Evolutionary conservation across 2,888 invertebrate species (phyloP), one percentile per base, ranked within the genome.

Genomic region (Morpho achilles): DNA sequence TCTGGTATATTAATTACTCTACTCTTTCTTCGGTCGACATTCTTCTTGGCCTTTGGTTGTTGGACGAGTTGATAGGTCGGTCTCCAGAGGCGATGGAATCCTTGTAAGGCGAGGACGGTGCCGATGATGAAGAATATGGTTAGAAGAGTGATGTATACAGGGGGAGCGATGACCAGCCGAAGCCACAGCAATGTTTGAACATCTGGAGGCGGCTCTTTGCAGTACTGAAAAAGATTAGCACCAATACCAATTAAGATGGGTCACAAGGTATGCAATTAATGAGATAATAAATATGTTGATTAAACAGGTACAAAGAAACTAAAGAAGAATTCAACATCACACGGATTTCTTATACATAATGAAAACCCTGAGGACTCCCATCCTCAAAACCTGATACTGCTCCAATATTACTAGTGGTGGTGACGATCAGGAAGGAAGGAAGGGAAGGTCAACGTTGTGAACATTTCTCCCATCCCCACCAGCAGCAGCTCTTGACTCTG

Each of bases 151-250:
- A 89, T 83, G 69, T 93, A 77, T 2, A 91, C 67, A 0, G 91
- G 84, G 0, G 93, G 93, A 0, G 86, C 90, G 48, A 91, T 79
- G 61, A 91, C 82, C 61, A 92, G 83, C 1, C 92, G 84, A 0
- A 92, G 73, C 22, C 84, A 82, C 0, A 92, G 76, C 1, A 93
- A 69, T 4, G 79, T 68, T 23, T 83, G 69, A 3, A 93, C 72
- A 0, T 80, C 74, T 40, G 80, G 68, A 0, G 93, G 91, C 8
- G 90, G 79, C 39, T 77, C 71, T 22, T 79, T 76, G 65, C 89
- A 87, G 62, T 66, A 75, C 91, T 91, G 81, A 89, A 80, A 8
- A 57, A 50, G 32, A 50, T 16, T 8, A 41, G 32, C 48, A 48
- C 40, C 22, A 47, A 48, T 40, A 32, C 5, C 5, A 8, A 32